A percentile compares a stretch with the other conserved stretches of the same genome.
Evolutionary conservation across 2,888 invertebrate genomes (phyloP).

Genomic region (Melanotus villosus): DNA sequence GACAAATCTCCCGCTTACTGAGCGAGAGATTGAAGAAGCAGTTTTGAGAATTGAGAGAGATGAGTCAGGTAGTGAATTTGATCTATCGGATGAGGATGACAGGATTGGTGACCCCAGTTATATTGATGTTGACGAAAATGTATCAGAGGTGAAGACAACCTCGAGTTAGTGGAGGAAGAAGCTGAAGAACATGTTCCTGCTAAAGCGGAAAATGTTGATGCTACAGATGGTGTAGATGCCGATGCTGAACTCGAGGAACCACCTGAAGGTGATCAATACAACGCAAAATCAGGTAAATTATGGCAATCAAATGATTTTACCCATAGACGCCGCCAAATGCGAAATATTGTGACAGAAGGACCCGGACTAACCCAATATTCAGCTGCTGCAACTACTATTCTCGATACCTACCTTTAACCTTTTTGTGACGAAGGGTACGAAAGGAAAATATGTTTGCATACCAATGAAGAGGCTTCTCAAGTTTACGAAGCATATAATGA

Average conservation of each 20-base stretch:
- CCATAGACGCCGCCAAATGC: no score
- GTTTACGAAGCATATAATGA: slow-evolving; percentile 4
- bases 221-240: no score
- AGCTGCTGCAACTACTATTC: no score
- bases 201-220: no score
- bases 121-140: neutral
- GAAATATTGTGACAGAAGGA: no score
- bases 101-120: neutral
- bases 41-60: neutral
- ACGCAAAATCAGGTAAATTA: no score
- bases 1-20: neutral
- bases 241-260: no score
- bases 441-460: slow-evolving; percentile 14
- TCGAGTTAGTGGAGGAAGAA: no score
- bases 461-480: slow-evolving; percentile 13
- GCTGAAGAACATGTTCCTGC: no score
- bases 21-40: neutral
- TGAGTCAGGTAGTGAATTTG: neutral
- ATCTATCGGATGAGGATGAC: neutral
- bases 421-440: slow-evolving; percentile 27
- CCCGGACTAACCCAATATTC: no score
- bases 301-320: no score
- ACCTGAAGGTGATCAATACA: no score
- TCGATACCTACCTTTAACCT: slow-evolving; percentile 4
- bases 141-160: neutral